Evolutionary conservation across 2,113 vertebrate genomes (phyloP), one percentile per base, ranked within the genome.

Genomic region (Prochilodus magdalenae): DNA sequence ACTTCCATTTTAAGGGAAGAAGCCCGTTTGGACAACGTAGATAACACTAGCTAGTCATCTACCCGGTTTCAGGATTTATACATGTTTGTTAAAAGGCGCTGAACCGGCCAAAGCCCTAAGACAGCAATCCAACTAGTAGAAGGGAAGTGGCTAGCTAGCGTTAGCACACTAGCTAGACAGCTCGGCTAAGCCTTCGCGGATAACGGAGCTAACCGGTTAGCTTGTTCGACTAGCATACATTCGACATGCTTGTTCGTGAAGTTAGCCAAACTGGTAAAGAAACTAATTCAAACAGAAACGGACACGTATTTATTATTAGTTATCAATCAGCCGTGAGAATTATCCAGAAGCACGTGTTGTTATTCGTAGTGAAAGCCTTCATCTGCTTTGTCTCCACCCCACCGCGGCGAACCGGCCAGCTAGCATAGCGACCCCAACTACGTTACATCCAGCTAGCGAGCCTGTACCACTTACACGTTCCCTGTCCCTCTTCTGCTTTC

Each of bases 181-280:
- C 27, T 13, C 4, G n/a, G 66, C 77, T 70, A 70, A 20, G 10
- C 27, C 16, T 44, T 20, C 15, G 33, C 20, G 55, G 57, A 79
- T 72, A 79, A 72, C 77, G 77, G 77, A 22, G 55, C 67, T 79
- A 70, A 71, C 77, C 77, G 77, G 77, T 71, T 79, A 79, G 77
- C 77, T 44, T 18, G 36, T 15, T 30, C n/a, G 60, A 51, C 44
- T 36, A 55, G 62, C 63, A 3, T 16, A 16, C 65, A 33, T 29
- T 10, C 69, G 13, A 29, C 8, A 44, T 16, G 4, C 33, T 8
- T 15, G 1, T 44, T 60, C 33, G 24, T 33, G 24, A n/a, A 4
- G n/a, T 29, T 10, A 0, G 8, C 15, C 16, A 47, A n/a, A 10
- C 6, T 44, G 26, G 12, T 22, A n/a, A 53, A 22, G 5, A 15